These are phyloP conservation scores for Stictonetta naevosa DNA, from an alignment of 2,113 vertebrate genomes.

Conservation along the genomic window DNA sequence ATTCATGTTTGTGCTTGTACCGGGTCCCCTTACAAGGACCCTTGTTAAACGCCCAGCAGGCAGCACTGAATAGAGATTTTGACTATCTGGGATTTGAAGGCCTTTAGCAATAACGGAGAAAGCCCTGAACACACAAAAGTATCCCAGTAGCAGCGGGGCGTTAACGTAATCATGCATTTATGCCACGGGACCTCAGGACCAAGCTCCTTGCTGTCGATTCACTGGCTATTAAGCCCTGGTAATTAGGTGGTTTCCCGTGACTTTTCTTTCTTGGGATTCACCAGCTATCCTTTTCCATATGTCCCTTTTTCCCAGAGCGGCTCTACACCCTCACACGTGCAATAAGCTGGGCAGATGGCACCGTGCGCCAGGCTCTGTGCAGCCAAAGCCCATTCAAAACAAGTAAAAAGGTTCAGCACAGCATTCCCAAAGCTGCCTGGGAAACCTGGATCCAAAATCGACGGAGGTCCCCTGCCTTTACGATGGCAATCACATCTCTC, in stretches of 20 bases:
- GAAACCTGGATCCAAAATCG: not conserved
- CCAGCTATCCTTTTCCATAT: conserved; percentile 63
- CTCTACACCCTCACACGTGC: not conserved
- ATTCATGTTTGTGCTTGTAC: conserved; percentile 79
- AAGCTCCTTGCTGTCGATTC: conserved; percentile 39
- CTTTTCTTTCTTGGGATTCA: conserved; percentile 42
- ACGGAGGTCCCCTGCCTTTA: rapidly evolving
- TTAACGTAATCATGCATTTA: conserved; percentile 71
- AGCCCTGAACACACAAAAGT: conserved; percentile 75
- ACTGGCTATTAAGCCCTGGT: conserved; percentile 19
- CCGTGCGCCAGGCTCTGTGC: not conserved
- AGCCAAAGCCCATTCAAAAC: conserved; percentile 13
- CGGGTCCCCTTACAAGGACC: conserved; percentile 75
- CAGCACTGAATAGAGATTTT: conserved; percentile 79
- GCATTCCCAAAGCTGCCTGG: conserved; percentile 6
- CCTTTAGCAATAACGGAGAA: conserved; percentile 76
- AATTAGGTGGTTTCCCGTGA: conserved; percentile 65
- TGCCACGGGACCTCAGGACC: conserved; percentile 62
- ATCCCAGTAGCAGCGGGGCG: conserved; percentile 68
- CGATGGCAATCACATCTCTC: not conserved
- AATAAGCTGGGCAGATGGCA: conserved; percentile 39
- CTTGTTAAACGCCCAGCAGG: conserved; percentile 83
- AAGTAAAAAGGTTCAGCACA: not conserved
- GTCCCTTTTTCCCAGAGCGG: conserved; percentile 43
- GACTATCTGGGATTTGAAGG: conserved; percentile 77